phyloP scores from a whole-genome alignment of 2,888 invertebrate species.

The Euspilapteryx auroguttella region DNA sequence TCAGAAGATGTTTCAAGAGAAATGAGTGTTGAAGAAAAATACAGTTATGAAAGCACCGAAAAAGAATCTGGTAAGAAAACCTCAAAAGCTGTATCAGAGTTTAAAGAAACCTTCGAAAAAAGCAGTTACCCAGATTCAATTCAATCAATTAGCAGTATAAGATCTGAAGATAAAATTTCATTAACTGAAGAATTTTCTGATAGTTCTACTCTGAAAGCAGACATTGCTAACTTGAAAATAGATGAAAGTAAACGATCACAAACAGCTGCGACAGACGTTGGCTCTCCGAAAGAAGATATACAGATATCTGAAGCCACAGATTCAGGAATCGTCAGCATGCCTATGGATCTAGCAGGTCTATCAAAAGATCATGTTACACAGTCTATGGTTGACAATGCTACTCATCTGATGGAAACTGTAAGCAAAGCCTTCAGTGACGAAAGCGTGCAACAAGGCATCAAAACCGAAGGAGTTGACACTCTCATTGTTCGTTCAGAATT shows the following conservation, averaged over 20 bases:
- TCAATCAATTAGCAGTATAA: conserved; percentile 14
- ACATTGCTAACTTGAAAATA: conserved; percentile 2
- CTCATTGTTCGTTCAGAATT: conserved; percentile 16
- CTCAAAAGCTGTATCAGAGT: neutral
- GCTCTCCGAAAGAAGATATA: conserved; percentile 21
- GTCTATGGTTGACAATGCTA: conserved; percentile 17
- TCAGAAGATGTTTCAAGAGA: conserved; percentile 47
- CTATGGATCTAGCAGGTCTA: conserved; percentile 18
- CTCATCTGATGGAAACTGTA: conserved; percentile 31
- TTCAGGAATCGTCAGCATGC: conserved; percentile 28
- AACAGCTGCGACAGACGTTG: conserved; percentile 9
- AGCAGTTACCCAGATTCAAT: conserved; percentile 12
- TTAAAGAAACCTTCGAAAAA: conserved; percentile 6
- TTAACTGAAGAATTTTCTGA: conserved; percentile 11
- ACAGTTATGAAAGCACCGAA: conserved; percentile 38
- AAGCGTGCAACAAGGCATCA: conserved; percentile 42
- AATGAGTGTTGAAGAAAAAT: conserved; percentile 44
- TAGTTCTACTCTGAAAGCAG: conserved; percentile 15
- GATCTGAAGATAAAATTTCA: conserved; percentile 10
- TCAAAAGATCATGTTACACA: too few relatives aligned
- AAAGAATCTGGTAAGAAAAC: conserved; percentile 20
- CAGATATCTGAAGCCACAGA: conserved; percentile 23
- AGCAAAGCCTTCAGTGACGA: conserved; percentile 40
- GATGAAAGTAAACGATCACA: conserved; percentile 7
- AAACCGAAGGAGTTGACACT: conserved; percentile 29